Base-by-base conservation (phyloP, 2,888 invertebrate species). In the Hemistola chrysoprasaria region DNA sequence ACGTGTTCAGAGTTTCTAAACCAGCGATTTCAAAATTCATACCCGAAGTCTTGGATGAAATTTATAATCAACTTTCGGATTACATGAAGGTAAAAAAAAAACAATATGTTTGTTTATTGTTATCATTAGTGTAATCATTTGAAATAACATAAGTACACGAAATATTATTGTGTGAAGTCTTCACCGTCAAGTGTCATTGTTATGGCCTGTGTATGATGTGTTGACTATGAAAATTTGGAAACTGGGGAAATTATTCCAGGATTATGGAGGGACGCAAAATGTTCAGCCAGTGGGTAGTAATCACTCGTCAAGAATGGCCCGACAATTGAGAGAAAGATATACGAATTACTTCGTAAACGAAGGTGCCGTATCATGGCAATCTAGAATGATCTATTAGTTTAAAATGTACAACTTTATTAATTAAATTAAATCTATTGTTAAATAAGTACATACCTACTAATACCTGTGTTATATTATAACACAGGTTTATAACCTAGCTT, bases 1-100 rank as follows among this genome's bases (percentile, higher is more conserved):
- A 58, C 38, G 48, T 63, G 35, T 61, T 54, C 50, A 45, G 62
- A 16, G 53, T 61, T 31, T 51, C 47, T 16, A 50, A 39, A 50
- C 47, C 55, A 48, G 21, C 51, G 23, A 50, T 54, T 49, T 59
- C 53, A 51, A 33, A 45, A 47, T 39, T 60, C 42, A 48, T 65
- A 46, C 60, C 58, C 32, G 58, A 22, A 26, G 26, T 36, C 28
- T 37, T 37, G 31, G 31, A 31, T 31, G 31, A 31, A 31, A 31
- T 31, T 31, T 31, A 31, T 23, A 31, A 31, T 31, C 31, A 23
- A 30, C 29, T 30, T 30, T 40, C 33, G 40, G 40, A 40, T 40
- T 28, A 40, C 40, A 40, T 40, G 40, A 40, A 40, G 40, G 40
- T 40, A 33, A 40, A 33, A 25, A 40, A 40, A 40, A 40, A 26